Evolutionary conservation across 1,140 invertebrate genomes (phyloP).

Genomic region (Agrypnia vestita): DNA sequence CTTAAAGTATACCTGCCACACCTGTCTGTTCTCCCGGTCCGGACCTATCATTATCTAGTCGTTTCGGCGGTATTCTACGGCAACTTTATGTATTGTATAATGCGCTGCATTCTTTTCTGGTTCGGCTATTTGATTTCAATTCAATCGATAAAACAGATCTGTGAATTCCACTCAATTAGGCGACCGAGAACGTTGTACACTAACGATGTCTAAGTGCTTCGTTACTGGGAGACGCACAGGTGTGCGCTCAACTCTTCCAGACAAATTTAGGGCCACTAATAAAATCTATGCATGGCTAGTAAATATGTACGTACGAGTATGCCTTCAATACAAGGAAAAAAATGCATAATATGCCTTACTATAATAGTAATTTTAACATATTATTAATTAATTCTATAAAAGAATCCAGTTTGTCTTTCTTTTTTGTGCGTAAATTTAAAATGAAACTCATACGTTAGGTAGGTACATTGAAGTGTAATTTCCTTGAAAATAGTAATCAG

Average conservation of each 20-base stretch:
- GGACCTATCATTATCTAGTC: slow-evolving; percentile 58
- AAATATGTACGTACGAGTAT: no score
- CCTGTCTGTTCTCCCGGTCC: slow-evolving; percentile 56
- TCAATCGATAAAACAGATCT: slow-evolving; percentile 49
- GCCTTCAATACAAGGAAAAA: no score
- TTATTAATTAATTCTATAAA: no score
- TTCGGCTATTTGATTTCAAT: slow-evolving; percentile 48
- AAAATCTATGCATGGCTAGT: slow-evolving; percentile 9
- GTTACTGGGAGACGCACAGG: slow-evolving; percentile 27
- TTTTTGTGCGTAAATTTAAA: no score
- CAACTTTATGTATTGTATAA: slow-evolving; percentile 35
- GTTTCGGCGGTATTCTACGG: slow-evolving; percentile 39
- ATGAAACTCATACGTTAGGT: no score
- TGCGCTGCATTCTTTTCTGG: slow-evolving; percentile 34
- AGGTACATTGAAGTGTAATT: no score
- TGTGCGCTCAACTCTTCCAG: slow-evolving; percentile 21
- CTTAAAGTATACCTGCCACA: slow-evolving; percentile 57
- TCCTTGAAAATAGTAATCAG: no score
- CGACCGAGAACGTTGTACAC: slow-evolving; percentile 37
- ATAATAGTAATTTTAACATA: no score
- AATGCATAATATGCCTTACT: no score
- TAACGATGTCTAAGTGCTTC: slow-evolving; percentile 51
- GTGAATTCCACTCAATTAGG: slow-evolving; percentile 51
- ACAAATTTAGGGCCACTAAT: slow-evolving; percentile 1
- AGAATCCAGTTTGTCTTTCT: no score